These are phyloP conservation scores for Leptodactylus fallax DNA, from an alignment of 2,797 vertebrate species.

Conservation along the genomic window DNA sequence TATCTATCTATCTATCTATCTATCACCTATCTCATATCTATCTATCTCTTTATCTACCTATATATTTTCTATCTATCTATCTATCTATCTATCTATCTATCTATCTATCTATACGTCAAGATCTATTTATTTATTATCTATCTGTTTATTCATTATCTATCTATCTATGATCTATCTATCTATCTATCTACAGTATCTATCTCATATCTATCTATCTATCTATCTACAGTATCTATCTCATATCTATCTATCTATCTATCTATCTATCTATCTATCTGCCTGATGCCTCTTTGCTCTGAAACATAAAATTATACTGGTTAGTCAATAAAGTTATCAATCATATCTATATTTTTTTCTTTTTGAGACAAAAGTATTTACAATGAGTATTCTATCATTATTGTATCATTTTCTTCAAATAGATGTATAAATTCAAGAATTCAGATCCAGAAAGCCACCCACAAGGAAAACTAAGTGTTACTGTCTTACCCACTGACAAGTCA, in stretches of 20 bases:
- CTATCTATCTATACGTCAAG: not conserved
- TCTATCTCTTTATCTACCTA: not conserved
- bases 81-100: not conserved
- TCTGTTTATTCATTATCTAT: not conserved
- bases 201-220: not conserved
- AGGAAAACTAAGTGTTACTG: conserved; percentile 38
- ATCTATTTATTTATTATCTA: not conserved
- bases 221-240: not conserved
- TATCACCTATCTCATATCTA: not conserved
- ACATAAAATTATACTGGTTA: too few species aligned
- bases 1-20: too few species aligned
- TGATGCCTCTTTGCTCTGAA: too few species aligned
- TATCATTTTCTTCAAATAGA: not conserved
- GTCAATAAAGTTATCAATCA: too few species aligned
- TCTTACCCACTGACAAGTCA: conserved; percentile 56
- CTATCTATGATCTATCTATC: not conserved
- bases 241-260: not conserved
- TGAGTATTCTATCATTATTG: not conserved
- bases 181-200: not conserved
- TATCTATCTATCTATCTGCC: too few species aligned
- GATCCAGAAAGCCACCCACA: conserved; percentile 44
- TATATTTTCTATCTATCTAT: too few species aligned
- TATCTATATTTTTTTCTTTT: too few species aligned
- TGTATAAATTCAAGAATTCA: not conserved
- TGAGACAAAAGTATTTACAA: too few species aligned